A percentile compares a stretch with the other conserved stretches of the same genome.
These are phyloP conservation scores for Drosophila cardini DNA, from an alignment of 1,140 invertebrate species.

Conservation along the genomic window DNA sequence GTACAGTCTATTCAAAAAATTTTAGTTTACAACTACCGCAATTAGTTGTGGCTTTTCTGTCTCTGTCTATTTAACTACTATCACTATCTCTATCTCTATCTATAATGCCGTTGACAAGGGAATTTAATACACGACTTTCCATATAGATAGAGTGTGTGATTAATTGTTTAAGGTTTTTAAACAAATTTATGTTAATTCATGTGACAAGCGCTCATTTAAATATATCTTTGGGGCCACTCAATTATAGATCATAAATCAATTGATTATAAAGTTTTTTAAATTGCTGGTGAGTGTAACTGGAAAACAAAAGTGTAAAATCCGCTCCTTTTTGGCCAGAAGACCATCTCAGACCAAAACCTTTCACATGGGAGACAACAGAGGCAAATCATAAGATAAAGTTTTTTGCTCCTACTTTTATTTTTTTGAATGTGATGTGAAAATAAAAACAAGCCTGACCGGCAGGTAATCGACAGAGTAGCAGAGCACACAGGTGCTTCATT, in stretches of 20 bases:
- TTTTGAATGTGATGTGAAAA: constrained; percentile 23
- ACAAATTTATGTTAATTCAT: background rate
- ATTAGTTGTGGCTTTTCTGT: background rate
- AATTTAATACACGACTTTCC: constrained; percentile 5
- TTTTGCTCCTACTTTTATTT: constrained; percentile 19
- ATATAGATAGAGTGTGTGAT: background rate
- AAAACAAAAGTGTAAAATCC: constrained; percentile 14
- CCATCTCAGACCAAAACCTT: constrained; percentile 38
- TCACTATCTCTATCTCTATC: too few species aligned
- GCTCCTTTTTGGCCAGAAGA: constrained; percentile 2
- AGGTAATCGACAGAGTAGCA: constrained; percentile 20
- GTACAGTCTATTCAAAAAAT: background rate
- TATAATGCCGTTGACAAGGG: background rate
- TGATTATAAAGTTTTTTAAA: constrained; percentile 10
- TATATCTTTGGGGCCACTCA: background rate
- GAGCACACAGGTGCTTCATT: constrained; percentile 30
- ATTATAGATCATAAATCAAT: constrained; percentile 13
- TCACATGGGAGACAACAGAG: constrained; percentile 35
- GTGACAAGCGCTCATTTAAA: constrained; percentile 5
- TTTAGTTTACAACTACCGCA: background rate
- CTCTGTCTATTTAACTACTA: background rate
- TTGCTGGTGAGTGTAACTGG: background rate
- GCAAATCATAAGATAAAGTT: constrained; percentile 36
- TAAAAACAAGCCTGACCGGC: constrained; percentile 41
- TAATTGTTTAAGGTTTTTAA: constrained; percentile 2